Base-by-base conservation (phyloP, 2,888 invertebrate genomes). In the Aleiodes testaceus region DNA sequence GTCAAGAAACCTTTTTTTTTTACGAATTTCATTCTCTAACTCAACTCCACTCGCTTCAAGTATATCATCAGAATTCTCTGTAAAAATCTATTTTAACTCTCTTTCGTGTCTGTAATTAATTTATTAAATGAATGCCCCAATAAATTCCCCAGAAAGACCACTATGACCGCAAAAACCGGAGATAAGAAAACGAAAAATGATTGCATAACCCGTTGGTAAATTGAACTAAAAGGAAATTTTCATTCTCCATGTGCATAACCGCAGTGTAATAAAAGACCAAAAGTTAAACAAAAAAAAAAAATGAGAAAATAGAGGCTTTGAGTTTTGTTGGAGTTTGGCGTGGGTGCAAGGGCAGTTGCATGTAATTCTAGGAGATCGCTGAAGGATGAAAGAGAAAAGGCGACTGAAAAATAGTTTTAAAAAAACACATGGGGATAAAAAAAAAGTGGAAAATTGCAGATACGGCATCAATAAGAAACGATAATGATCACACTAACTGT, bases 301-400 rank as follows among this genome's bases (percentile, higher is more conserved):
- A 1, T 1, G 18, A 14, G 59, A 59, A 42, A 12, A 26, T 22
- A n/a, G 11, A 59, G 59, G 20, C 14, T 42, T 59, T 59, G 18
- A 59, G 42, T 42, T 59, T 59, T 42, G 59, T 42, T 42, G 36
- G 59, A n/a, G 11, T n/a, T 53, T 16, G 16, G 42, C 36, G 59
- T 59, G 59, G 59, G 36, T 59, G 59, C 59, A 53, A 68, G 47
- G 67, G 16, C 26, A 64, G 47, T 61, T 11, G 61, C 63, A 64
- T 70, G 74, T 75, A 74, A 75, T 74, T 71, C 64, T 20, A 75
- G 49, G 26, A 69, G 66, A 67, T 44, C 18, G 47, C 30, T 64
- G 66, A 71, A 72, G 75, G 75, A 52, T 69, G 66, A 67, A 47
- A 67, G 20, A 36, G 26, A 59, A 68, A 47, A 69, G 55, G 61